A percentile compares a stretch with the other conserved stretches of the same genome.
phyloP scores from a whole-genome alignment of 2,888 invertebrate genomes.

The Acholoe squamosa region DNA sequence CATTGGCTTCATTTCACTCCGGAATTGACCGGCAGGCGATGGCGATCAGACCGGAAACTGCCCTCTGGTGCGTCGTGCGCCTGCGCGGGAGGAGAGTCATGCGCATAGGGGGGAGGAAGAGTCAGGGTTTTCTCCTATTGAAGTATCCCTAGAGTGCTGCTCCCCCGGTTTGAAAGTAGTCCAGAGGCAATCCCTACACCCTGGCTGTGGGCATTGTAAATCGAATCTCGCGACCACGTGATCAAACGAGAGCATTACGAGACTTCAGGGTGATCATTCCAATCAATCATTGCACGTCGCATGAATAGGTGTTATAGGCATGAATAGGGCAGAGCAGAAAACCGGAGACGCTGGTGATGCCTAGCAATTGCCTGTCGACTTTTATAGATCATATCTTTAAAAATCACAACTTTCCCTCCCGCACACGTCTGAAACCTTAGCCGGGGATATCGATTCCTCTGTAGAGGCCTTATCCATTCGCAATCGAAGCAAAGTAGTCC shows the following conservation, averaged over 20 bases:
- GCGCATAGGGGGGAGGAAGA: neutral
- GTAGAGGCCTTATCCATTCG: neutral
- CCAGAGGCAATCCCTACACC: neutral
- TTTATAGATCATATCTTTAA: slow-evolving; percentile 26
- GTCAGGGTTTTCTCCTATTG: neutral
- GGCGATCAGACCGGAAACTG: slow-evolving; percentile 9
- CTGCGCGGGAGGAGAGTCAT: neutral
- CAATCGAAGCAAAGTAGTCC: slow-evolving; percentile 38
- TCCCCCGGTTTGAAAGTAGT: slow-evolving; percentile 32
- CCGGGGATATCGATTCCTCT: neutral
- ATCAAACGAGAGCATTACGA: slow-evolving; percentile 51
- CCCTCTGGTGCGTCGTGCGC: neutral
- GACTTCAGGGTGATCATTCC: slow-evolving; percentile 28
- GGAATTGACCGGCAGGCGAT: slow-evolving; percentile 22
- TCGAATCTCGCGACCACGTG: slow-evolving; percentile 61
- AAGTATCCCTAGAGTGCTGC: neutral
- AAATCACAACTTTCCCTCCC: neutral
- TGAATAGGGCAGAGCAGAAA: neutral
- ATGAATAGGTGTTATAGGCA: too few relatives aligned
- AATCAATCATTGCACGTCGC: neutral
- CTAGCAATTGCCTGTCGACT: neutral
- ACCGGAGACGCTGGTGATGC: neutral
- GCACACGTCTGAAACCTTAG: neutral
- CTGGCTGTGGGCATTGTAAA: slow-evolving; percentile 12
- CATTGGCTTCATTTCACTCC: slow-evolving; percentile 53